These are phyloP conservation scores for Enhydra lutris DNA, from an alignment of 2,113 vertebrate genomes.

Conservation along the genomic window DNA sequence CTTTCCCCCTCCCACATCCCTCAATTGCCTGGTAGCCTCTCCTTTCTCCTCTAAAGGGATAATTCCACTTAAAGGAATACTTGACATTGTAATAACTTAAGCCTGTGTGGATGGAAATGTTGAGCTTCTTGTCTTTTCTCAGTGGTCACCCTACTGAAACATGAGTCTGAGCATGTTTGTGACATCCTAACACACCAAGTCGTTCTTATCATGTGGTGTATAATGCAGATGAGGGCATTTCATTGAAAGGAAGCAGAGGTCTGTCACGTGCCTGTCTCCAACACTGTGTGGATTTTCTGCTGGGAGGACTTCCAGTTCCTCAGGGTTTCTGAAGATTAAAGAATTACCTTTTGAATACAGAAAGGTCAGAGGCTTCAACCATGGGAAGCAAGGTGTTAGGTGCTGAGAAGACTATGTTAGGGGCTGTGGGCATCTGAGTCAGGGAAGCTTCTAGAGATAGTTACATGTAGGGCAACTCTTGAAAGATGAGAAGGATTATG, in stretches of 20 bases:
- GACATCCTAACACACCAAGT: background rate
- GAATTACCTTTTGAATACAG: background rate
- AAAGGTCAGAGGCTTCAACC: background rate
- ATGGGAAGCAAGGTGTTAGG: background rate
- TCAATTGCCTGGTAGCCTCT: background rate
- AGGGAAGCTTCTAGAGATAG: background rate
- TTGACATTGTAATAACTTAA: background rate
- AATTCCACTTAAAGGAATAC: background rate
- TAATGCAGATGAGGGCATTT: background rate
- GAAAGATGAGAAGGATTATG: background rate
- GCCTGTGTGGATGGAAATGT: background rate
- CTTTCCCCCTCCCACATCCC: background rate
- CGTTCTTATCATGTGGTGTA: background rate
- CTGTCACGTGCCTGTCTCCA: background rate
- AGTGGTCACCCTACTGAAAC: background rate
- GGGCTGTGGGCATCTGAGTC: background rate
- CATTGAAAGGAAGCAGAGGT: background rate
- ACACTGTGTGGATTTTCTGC: background rate
- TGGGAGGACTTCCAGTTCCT: background rate
- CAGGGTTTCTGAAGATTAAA: background rate
- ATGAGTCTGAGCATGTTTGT: background rate
- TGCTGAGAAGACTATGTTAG: background rate
- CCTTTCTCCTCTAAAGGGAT: background rate
- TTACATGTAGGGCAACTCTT: background rate
- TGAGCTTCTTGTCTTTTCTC: background rate